A percentile compares a stretch with the other conserved stretches of the same genome.
These are phyloP conservation scores for Lissonota sp. DNA, from an alignment of 2,888 invertebrate species.

Conservation along the genomic window DNA sequence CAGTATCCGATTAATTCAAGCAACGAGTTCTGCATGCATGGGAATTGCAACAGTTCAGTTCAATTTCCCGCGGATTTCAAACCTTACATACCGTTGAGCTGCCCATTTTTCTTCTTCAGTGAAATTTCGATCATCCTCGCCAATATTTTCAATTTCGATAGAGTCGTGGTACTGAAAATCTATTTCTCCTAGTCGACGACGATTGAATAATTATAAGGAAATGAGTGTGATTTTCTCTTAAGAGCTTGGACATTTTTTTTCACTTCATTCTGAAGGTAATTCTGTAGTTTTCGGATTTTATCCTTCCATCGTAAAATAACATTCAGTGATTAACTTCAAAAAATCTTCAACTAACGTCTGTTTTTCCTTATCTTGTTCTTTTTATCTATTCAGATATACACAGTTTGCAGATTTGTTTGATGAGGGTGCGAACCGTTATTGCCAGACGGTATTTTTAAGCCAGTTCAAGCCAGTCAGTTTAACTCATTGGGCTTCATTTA, in stretches of 20 bases:
- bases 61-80: constrained; percentile 58
- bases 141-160: constrained; percentile 20
- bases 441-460: constrained; percentile 53
- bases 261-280: constrained; percentile 28
- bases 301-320: no score
- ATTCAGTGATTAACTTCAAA: constrained; percentile 53
- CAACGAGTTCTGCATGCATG: constrained; percentile 21
- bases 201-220: constrained; percentile 64
- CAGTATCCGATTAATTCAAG: constrained; percentile 43
- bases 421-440: constrained; percentile 55
- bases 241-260: constrained; percentile 16
- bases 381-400: constrained; percentile 59
- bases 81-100: constrained; percentile 39
- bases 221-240: constrained; percentile 33
- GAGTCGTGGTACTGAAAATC: constrained; percentile 60
- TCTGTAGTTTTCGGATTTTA: constrained; percentile 46
- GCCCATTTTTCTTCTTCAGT: constrained; percentile 19
- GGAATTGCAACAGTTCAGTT: constrained; percentile 54
- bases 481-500: constrained; percentile 33
- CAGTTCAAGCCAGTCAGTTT: no score
- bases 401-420: constrained; percentile 61
- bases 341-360: constrained; percentile 52
- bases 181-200: constrained; percentile 65
- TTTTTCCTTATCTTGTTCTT: constrained; percentile 38
- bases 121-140: constrained; percentile 33